Evolutionary conservation across 2,113 vertebrate genomes (phyloP).

Genomic region (Otis tarda): DNA sequence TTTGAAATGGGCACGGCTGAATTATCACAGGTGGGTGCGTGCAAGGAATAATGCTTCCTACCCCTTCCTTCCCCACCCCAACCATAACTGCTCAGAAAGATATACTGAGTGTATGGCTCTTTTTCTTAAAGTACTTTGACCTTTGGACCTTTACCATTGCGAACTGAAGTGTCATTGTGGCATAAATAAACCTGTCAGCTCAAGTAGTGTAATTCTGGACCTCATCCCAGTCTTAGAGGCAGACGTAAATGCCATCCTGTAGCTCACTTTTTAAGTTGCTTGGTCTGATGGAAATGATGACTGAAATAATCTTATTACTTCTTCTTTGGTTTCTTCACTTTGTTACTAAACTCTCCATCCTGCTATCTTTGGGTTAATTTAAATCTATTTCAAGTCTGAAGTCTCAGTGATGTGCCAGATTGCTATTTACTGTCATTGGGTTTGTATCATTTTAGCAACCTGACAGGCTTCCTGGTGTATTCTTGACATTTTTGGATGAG

Average conservation of each 20-base stretch:
- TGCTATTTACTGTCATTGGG: conserved; percentile 13
- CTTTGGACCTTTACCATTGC: conserved; percentile 23
- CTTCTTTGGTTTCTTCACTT: conserved; percentile 9
- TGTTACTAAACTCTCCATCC: background rate
- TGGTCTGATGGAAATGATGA: background rate
- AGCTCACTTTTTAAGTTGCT: conserved; percentile 14
- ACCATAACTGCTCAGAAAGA: background rate
- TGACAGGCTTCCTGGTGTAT: background rate
- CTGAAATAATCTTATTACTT: background rate
- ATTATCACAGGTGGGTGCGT: background rate
- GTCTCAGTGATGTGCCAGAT: background rate
- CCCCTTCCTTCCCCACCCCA: background rate
- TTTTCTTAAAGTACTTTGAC: background rate
- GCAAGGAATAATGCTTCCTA: background rate
- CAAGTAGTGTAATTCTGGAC: conserved; percentile 29
- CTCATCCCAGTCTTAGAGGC: background rate
- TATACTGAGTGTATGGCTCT: background rate
- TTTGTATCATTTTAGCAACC: background rate
- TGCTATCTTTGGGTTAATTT: conserved; percentile 17
- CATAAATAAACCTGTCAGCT: background rate
- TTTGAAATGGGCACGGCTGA: background rate
- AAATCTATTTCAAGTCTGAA: background rate
- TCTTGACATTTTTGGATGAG: background rate
- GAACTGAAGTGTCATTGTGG: background rate
- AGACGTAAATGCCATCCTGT: background rate